These are phyloP conservation scores for Rhagonycha fulva DNA, from an alignment of 2,888 invertebrate genomes.

Conservation along the genomic window DNA sequence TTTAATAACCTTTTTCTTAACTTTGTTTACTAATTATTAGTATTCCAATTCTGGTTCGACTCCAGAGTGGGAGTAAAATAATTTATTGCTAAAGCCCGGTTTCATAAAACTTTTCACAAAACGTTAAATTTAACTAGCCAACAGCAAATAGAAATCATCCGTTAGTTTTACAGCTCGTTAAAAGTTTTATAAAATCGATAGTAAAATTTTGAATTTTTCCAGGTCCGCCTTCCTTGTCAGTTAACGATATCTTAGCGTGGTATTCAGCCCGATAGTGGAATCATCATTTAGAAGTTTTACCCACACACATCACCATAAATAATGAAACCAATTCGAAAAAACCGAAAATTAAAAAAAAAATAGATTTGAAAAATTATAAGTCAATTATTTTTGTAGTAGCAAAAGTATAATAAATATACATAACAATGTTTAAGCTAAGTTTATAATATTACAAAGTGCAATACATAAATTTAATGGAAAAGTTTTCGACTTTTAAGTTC, in stretches of 20 bases:
- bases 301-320: too few relatives aligned
- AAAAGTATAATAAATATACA: not conserved
- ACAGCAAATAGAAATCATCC: too few relatives aligned
- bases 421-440: not conserved
- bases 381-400: not conserved
- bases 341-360: not conserved
- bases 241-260: not conserved
- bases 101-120: too few relatives aligned
- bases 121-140: too few relatives aligned
- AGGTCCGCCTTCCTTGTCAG: not conserved
- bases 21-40: too few relatives aligned
- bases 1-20: too few relatives aligned
- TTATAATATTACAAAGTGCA: conserved; percentile 2
- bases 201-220: not conserved
- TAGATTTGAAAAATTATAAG: not conserved
- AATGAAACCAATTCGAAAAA: too few relatives aligned
- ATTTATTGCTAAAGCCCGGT: too few relatives aligned
- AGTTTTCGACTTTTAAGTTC: conserved; percentile 27
- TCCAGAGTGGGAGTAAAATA: not conserved
- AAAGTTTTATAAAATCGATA: too few relatives aligned
- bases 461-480: conserved; percentile 30
- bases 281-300: too few relatives aligned
- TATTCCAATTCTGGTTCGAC: not conserved
- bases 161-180: too few relatives aligned
- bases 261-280: not conserved